Base-by-base conservation (phyloP, 1,140 invertebrate genomes). In the Macrocentrus cingulum region DNA sequence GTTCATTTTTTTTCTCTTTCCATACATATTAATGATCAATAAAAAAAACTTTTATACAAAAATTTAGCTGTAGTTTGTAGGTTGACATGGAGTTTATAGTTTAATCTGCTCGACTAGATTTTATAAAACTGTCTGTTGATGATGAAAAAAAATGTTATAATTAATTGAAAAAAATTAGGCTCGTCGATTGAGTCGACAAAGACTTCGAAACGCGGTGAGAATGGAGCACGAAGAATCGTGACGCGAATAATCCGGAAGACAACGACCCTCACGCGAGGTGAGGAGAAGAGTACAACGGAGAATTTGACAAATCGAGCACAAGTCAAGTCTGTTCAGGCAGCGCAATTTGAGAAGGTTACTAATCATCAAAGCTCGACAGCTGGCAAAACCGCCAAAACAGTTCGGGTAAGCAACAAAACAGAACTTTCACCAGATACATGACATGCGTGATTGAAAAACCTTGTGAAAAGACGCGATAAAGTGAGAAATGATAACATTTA, bases 191-290 rank as follows among this genome's bases (percentile, higher is more conserved):
- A 91, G 71, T 90, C 89, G 60, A 88, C 87, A 44, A 90, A 90
- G 75, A 87, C 90, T 63, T 91, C 88, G 71, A 87, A 85, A 79
- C 86, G 84, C 68, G 87, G 84, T 60, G 86, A 86, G 66, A 90
- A 83, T 74, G 90, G 87, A 48, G 86, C 87, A 63, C 83, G 89
- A 45, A 83, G 88, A 55, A 91, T 94, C 52, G 94, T 92, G 11
- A 92, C 92, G 19, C 86, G 91, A 64, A 91, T 95, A 58, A 87
- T 95, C 4, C 84, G 91, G 44, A 95, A 95, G 75, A 93, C 94
- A 58, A 96, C 93, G 6, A 95, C 93, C 1, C 72, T 95, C 50
- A 93, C 91, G 13, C 83, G 91, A 1, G 92, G 91, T 18, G 92
- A 95, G 67, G 91, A 94, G 71, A 85, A 89, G 59, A 85, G 85